Evolutionary conservation across 92 coral and sea anemone genomes (phyloP), one percentile per base, ranked within the genome.

Genomic region (Phenganax marumi): DNA sequence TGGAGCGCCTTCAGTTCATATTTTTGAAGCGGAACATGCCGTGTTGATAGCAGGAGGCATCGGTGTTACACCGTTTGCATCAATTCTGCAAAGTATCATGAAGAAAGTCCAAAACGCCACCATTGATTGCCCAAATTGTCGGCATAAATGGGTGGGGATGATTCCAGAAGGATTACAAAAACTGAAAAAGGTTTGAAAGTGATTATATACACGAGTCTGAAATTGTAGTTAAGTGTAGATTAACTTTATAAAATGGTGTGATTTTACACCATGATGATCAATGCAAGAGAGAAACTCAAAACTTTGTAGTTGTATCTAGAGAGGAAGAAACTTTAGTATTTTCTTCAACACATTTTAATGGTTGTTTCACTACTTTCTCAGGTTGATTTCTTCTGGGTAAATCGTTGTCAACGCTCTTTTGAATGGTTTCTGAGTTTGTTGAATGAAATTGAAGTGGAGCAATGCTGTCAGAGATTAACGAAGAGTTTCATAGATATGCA

Each of bases 1-100:
- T 71, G 97, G 97, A 4, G 90, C 91, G 8, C 97, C 97, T 10
- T 87, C 92, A 52, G 77, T 89, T 64, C 77, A 87, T 63, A 79
- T 91, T 61, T 66, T 66, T 11, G 72, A 66, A 66, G 72, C 72
- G n/a, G 72, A 66, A 39, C 72, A 66, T 66, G 72, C 72, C 14
- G 83, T 91, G 82, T 89, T 91, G 52, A 84, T 91, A 53, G 90
- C 92, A 62, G 97, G 97, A 6, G 97, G 97, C 0, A 91, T 91
- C 52, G 97, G 92, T 9, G 90, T 91, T 86, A 91, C 97, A 14
- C 97, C 97, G 12, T 85, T 91, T 89, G 92, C 88, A 80, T 91
- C 97, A 68, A 91, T 91, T 82, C 90, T 66, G 14, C 49, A 66
- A 66, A 66, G 72, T 24, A 66, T 66, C 14, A 66, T 66, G 72